A percentile compares a stretch with the other conserved stretches of the same genome.
Conservation (phyloP, 2,888 invertebrate species). For the Neoascia interrupta region DNA sequence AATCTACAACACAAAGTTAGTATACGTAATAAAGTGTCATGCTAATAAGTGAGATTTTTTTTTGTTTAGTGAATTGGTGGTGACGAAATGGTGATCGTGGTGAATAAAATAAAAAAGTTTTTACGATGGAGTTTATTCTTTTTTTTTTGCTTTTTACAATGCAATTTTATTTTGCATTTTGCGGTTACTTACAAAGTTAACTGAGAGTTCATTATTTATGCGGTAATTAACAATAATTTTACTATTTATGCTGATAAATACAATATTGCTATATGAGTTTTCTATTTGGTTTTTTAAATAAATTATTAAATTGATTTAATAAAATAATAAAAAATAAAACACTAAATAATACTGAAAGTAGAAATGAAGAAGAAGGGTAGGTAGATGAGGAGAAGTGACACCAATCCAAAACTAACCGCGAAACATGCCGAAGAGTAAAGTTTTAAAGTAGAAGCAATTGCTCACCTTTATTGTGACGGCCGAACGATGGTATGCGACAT, state of each 20-base stretch:
- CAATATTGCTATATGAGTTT: conserved; percentile 30
- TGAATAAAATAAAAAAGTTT: conserved; percentile 36
- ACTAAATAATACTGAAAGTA: conserved; percentile 69
- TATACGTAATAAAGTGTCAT: conserved; percentile 29
- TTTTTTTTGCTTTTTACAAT: conserved; percentile 4
- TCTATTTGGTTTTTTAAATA: conserved; percentile 16
- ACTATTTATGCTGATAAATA: conserved; percentile 42
- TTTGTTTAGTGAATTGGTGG: conserved; percentile 2
- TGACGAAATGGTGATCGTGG: conserved; percentile 33
- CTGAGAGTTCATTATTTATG: conserved; percentile 18
- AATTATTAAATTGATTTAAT: conserved; percentile 35
- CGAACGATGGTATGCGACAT: conserved; percentile 72
- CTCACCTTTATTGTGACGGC: conserved; percentile 83
- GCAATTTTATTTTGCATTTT: conserved; percentile 16
- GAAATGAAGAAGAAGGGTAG: conserved; percentile 61
- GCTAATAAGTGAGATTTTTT: conserved; percentile 12
- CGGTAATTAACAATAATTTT: conserved; percentile 32
- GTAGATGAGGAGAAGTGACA: conserved; percentile 57
- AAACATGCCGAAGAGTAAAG: conserved; percentile 72
- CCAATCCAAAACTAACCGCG: conserved; percentile 70
- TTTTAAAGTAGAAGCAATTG: conserved; percentile 75
- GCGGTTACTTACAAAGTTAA: conserved; percentile 30
- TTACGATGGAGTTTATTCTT: conserved; percentile 22
- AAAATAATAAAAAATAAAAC: conserved; percentile 69
- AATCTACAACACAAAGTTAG: conserved; percentile 33